phyloP scores from a whole-genome alignment of 2,888 invertebrate species.

The Thysanoteuthis rhombus region DNA sequence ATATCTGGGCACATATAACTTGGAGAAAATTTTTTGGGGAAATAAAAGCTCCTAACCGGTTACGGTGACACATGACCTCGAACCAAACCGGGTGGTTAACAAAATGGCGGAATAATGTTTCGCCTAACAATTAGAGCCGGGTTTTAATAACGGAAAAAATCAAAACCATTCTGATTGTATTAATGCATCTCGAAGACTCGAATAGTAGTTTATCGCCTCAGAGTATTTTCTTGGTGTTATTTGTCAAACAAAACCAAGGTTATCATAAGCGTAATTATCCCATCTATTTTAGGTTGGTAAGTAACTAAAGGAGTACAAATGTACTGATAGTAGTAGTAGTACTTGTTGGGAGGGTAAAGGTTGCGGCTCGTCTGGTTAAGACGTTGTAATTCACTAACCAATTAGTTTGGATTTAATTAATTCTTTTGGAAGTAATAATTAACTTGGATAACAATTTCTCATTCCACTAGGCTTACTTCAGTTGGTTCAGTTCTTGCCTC shows the following conservation, averaged over 20 bases:
- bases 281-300: background rate
- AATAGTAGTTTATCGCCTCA: background rate
- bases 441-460: too few relatives aligned
- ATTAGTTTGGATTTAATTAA: background rate
- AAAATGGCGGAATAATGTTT: background rate
- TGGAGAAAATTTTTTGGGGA: too few relatives aligned
- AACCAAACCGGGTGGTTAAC: conserved; percentile 12
- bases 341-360: background rate
- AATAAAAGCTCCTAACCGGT: background rate
- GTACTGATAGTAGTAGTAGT: background rate
- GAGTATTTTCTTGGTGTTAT: background rate
- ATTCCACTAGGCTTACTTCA: background rate
- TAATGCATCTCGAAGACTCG: background rate
- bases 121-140: background rate
- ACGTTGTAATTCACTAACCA: background rate
- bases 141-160: background rate
- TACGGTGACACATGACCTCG: background rate
- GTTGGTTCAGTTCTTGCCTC: background rate
- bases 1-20: too few relatives aligned
- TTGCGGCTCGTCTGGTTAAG: background rate
- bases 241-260: background rate
- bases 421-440: too few relatives aligned
- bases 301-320: background rate
- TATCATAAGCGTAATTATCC: background rate
- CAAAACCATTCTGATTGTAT: too few relatives aligned